Evolutionary conservation across 2,888 invertebrate genomes (phyloP).

Genomic region (Automeris io): DNA sequence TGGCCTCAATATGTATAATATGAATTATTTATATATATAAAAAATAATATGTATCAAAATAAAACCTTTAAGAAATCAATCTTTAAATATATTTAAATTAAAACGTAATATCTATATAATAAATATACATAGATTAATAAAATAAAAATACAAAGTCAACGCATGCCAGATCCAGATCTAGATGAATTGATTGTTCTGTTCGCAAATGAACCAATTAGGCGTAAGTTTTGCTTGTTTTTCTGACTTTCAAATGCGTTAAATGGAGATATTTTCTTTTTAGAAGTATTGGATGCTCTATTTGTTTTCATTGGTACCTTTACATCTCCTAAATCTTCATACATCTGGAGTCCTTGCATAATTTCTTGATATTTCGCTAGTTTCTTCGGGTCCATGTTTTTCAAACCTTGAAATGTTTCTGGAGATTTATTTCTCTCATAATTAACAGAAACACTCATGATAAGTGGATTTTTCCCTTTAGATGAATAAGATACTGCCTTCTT

Average conservation of each 20-base stretch:
- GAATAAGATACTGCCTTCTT: slow-evolving; percentile 25
- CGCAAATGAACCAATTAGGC: slow-evolving; percentile 14
- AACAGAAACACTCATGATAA: slow-evolving; percentile 46
- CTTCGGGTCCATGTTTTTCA: slow-evolving; percentile 28
- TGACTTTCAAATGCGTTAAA: slow-evolving; percentile 18
- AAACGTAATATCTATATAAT: no score
- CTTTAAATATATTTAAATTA: no score
- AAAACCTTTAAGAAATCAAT: no score
- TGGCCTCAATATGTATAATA: no score
- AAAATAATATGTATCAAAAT: no score
- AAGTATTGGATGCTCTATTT: slow-evolving; percentile 58
- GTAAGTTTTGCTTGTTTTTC: slow-evolving; percentile 9
- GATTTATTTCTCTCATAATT: slow-evolving; percentile 26
- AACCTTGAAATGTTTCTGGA: slow-evolving; percentile 12
- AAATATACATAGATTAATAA: background rate
- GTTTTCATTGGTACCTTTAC: slow-evolving; percentile 37
- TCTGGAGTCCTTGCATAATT: slow-evolving; percentile 48
- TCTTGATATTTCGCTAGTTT: slow-evolving; percentile 50
- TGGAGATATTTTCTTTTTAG: slow-evolving; percentile 30
- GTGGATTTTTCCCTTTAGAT: slow-evolving; percentile 29
- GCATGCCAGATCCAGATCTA: background rate
- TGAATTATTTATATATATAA: no score
- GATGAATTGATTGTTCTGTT: slow-evolving; percentile 15
- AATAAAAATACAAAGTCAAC: background rate
- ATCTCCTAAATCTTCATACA: slow-evolving; percentile 45